These are phyloP conservation scores for Gorsachius magnificus DNA, from an alignment of 2,797 vertebrate genomes.

Conservation along the genomic window DNA sequence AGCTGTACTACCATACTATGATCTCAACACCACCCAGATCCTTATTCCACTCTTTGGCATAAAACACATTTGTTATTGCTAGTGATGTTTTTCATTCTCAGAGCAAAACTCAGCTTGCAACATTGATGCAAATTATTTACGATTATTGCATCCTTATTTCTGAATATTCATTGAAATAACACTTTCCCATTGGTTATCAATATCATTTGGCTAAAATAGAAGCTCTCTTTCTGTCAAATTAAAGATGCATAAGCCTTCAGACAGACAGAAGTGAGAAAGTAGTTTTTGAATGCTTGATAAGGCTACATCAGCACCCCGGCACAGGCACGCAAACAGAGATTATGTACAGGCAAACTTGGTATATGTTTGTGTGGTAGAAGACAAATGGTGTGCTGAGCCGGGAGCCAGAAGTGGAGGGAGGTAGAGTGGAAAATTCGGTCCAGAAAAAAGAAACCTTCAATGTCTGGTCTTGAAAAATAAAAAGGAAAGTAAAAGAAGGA, in stretches of 20 bases:
- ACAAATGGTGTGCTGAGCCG: neutral
- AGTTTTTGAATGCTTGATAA: neutral
- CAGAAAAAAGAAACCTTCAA: neutral
- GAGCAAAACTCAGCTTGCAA: neutral
- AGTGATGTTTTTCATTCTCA: neutral
- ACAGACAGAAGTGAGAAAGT: neutral
- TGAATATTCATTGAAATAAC: neutral
- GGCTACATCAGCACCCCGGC: neutral
- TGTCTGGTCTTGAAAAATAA: neutral
- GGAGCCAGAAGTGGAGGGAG: neutral
- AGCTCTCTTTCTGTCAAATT: neutral
- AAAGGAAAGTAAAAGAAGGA: conserved; percentile 36
- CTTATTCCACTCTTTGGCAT: neutral
- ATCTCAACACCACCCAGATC: neutral
- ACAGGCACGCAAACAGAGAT: neutral
- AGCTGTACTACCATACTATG: neutral
- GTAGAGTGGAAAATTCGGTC: neutral
- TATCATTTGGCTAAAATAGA: neutral
- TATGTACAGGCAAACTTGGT: neutral
- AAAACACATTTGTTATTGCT: neutral
- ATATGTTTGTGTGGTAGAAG: neutral
- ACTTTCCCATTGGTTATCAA: neutral
- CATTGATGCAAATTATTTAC: neutral
- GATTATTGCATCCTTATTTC: neutral
- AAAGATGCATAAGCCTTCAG: neutral